Percentiles rank a stretch among this genome's conserved stretches.
Evolutionary conservation across 2,113 vertebrate genomes (phyloP).

Genomic region (Neolamprologus kungweensis): DNA sequence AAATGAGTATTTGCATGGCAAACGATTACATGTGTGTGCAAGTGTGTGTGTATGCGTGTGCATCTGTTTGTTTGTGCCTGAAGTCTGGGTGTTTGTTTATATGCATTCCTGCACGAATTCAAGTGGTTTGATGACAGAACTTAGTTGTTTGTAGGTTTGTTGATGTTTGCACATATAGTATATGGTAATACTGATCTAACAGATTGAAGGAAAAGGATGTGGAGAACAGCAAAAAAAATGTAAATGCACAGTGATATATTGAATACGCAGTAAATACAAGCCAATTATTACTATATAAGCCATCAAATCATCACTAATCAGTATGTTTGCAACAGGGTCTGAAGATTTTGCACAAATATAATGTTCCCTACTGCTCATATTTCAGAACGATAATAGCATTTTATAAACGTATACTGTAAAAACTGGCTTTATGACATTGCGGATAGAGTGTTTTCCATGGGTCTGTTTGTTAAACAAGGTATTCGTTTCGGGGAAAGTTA

Average conservation of each 20-base stretch:
- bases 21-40: conserved; percentile 28
- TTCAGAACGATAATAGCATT: conserved; percentile 34
- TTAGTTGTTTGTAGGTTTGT: conserved; percentile 31
- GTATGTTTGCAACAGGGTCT: conserved; percentile 58
- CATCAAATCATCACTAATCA: conserved; percentile 51
- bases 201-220: conserved; percentile 18
- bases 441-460: conserved; percentile 10
- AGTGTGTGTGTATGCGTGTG: conserved; percentile 1
- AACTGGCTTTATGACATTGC: conserved; percentile 30
- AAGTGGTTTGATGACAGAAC: conserved; percentile 1
- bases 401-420: conserved; percentile 41
- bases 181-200: conserved; percentile 35
- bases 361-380: conserved; percentile 48
- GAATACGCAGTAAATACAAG: conserved; percentile 53
- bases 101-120: conserved; percentile 41
- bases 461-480: conserved; percentile 41
- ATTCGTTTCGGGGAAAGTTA: conserved; percentile 36
- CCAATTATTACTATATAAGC: conserved; percentile 51
- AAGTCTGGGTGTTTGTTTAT: conserved; percentile 20
- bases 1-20: conserved; percentile 41
- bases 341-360: conserved; percentile 57
- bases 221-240: conserved; percentile 22
- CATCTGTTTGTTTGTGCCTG: not conserved
- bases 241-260: conserved; percentile 51
- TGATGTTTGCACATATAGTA: conserved; percentile 29